phyloP scores from a whole-genome alignment of 2,113 vertebrate species.

The Cyprinodon variegatus region DNA sequence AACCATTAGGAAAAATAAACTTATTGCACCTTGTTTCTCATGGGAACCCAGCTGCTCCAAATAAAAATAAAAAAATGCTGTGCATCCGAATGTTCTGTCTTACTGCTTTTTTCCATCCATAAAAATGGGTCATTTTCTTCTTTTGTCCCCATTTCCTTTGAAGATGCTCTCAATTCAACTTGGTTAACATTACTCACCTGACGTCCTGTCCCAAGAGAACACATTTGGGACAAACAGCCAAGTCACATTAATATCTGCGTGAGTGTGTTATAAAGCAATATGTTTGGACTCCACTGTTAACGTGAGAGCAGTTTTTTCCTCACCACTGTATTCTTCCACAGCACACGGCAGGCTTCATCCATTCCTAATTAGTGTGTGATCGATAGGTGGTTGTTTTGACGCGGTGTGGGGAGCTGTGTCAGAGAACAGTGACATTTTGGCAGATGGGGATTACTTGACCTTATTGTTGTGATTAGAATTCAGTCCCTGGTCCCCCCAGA shows the following conservation, averaged over 20 bases:
- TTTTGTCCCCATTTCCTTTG: conserved; percentile 11
- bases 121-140: conserved; percentile 11
- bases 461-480: conserved; percentile 76
- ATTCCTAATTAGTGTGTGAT: conserved; percentile 74
- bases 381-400: conserved; percentile 70
- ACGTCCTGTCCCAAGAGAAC: conserved; percentile 19
- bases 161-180: conserved; percentile 4
- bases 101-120: conserved; percentile 10
- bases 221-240: conserved; percentile 11
- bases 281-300: conserved; percentile 3
- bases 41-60: conserved; percentile 12
- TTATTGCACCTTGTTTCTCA: conserved; percentile 27
- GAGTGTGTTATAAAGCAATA: conserved; percentile 23
- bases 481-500: conserved; percentile 41
- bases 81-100: conserved; percentile 3
- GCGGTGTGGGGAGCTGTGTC: conserved; percentile 57
- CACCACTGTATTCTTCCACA: conserved; percentile 15
- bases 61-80: background rate
- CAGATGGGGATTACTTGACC: conserved; percentile 73
- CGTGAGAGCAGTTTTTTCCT: conserved; percentile 7
- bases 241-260: conserved; percentile 9
- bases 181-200: conserved; percentile 25
- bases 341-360: conserved; percentile 38
- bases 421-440: conserved; percentile 70
- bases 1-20: conserved; percentile 36